Evolutionary conservation across 2,888 invertebrate species (phyloP), one percentile per base, ranked within the genome.

Genomic region (Chrysolina americana): DNA sequence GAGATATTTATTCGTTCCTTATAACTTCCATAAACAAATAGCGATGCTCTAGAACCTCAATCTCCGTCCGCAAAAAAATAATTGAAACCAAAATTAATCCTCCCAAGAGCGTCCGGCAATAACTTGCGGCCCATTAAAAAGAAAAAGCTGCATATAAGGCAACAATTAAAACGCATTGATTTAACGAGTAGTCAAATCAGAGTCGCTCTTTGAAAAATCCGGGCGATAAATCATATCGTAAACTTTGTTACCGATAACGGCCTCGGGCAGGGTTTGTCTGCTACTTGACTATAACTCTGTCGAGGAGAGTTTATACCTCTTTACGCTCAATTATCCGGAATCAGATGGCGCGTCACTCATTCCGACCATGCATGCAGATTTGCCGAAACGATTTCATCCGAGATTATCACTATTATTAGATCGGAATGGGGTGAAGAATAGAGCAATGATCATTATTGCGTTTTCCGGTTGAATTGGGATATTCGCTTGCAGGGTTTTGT

Each of bases 241-340:
- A 79, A 80, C 79, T 78, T 78, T 81, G 78, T 81, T 81, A 80
- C 78, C 77, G 77, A 80, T 77, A 81, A 78, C 72, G 71, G 80
- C 82, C 81, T 68, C 69, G 73, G 79, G 82, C 80, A 76, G 78
- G 76, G 80, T 82, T 82, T 80, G 84, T 83, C 83, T 82, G 84
- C 85, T 85, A 83, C 85, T 83, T 81, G 79, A 70, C 79, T 80
- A 78, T 79, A 78, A 81, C 74, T 71, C 79, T 76, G 80, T 79
- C 81, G 75, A 75, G 76, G 70, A 68, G 81, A 80, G 83, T 84
- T 84, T 83, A 84, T 82, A 79, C 70, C 79, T 79, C 81, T 81
- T 81, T 83, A 82, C 82, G 81, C 83, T 83, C 83, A 83, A 84
- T 85, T 84, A 84, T 77, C 70, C 75, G 76, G 79, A 81, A 84